Evolutionary conservation across 2,113 vertebrate genomes (phyloP).

Genomic region (Lampris incognitus): DNA sequence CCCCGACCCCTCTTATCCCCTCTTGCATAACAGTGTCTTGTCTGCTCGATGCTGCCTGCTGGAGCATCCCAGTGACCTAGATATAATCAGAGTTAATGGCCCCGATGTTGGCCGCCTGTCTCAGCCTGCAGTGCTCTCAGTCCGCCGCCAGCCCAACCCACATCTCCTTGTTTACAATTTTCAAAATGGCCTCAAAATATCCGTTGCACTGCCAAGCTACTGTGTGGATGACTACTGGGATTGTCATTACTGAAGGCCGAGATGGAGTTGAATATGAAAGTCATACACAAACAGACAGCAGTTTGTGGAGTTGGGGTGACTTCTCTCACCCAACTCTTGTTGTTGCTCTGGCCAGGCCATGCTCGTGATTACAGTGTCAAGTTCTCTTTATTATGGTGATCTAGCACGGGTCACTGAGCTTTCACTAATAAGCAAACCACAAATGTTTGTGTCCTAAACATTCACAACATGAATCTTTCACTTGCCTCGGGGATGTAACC

Average conservation of each 20-base stretch:
- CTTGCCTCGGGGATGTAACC: conserved; percentile 11
- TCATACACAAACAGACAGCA: conserved; percentile 21
- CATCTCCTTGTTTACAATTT: conserved; percentile 88
- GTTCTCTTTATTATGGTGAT: conserved; percentile 51
- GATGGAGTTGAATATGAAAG: conserved; percentile 33
- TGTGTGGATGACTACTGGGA: conserved; percentile 36
- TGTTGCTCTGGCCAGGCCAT: conserved; percentile 65
- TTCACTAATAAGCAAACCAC: conserved; percentile 12
- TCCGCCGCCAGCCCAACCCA: conserved; percentile 83
- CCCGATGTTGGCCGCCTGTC: conserved; percentile 62
- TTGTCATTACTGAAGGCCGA: conserved; percentile 37
- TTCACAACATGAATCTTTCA: background rate
- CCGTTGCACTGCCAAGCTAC: conserved; percentile 23
- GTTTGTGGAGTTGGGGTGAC: conserved; percentile 64
- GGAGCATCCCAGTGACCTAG: conserved; percentile 91
- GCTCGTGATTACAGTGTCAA: conserved; percentile 70
- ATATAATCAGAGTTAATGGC: conserved; percentile 88
- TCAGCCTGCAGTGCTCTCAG: conserved; percentile 67
- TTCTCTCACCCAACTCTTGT: conserved; percentile 45
- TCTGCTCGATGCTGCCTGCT: conserved; percentile 73
- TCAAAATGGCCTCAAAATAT: conserved; percentile 69
- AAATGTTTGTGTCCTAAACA: conserved; percentile 23
- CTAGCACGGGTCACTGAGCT: conserved; percentile 43
- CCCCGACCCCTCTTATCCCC: conserved; percentile 48
- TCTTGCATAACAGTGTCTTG: conserved; percentile 77